Evolutionary conservation across 2,888 invertebrate genomes (phyloP).

Genomic region (Tortrix viridana): DNA sequence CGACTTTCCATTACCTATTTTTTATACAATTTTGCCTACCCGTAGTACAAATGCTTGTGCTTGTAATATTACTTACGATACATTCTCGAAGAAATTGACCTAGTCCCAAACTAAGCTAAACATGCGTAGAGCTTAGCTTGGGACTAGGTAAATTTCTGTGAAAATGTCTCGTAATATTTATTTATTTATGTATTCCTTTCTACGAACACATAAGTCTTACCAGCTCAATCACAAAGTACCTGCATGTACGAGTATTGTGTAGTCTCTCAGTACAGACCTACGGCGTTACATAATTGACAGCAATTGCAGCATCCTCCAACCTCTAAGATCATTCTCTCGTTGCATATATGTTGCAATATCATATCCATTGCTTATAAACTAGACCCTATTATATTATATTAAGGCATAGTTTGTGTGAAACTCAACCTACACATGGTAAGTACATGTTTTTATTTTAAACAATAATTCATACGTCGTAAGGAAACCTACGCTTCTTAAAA

Average conservation of each 20-base stretch:
- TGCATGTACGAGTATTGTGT: too few species aligned
- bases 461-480: conserved; percentile 9
- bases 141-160: too few species aligned
- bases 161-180: too few species aligned
- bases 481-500: conserved; percentile 7
- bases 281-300: conserved; percentile 23
- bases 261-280: neutral
- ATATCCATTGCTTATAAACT: conserved; percentile 2
- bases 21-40: too few species aligned
- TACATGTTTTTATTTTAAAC: conserved; percentile 16
- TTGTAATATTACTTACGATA: too few species aligned
- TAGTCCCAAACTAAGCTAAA: too few species aligned
- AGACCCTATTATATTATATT: conserved; percentile 5
- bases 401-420: neutral
- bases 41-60: too few species aligned
- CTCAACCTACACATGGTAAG: conserved; percentile 13
- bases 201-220: too few species aligned
- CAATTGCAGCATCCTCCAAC: conserved; percentile 35
- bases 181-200: too few species aligned
- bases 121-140: too few species aligned
- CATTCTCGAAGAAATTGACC: too few species aligned
- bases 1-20: conserved; percentile 22
- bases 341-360: conserved; percentile 25
- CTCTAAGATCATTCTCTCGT: conserved; percentile 27
- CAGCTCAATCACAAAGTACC: too few species aligned